Base-by-base conservation (phyloP, 2,113 vertebrate genomes). In the Quiscalus mexicanus region DNA sequence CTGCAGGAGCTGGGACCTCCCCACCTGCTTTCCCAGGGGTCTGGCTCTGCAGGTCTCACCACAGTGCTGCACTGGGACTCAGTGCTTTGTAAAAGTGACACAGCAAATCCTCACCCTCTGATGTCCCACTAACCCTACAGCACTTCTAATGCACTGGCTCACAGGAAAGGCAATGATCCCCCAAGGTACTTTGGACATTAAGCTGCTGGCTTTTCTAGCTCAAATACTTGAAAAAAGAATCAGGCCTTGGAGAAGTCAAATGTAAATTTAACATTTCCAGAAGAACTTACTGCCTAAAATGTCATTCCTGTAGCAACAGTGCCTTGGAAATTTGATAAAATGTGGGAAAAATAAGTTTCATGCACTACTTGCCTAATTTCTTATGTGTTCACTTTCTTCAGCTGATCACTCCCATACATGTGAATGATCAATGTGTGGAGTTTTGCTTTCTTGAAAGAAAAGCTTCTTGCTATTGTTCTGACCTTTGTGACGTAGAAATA, bases 1-100 rank as follows among this genome's bases (percentile, higher is more conserved):
- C 8, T 67, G 33, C 0, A 37, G 4, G 41, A 22, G 6, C 60
- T 59, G 24, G 21, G 24, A 39, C 4, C 11, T 87, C n/a, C 33
- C 30, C 2, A 0, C 0, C 0, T 12, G 15, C 24, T 52, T 50
- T 44, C 31, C 33, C 15, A 1, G 25, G 24, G 0, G 0, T 13
- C 35, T 5, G 3, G 10, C 44, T 65, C 31, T 37, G 33, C 52
- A 49, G 25, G 8, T 33, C 7, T 68, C 42, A 18, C 44, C 23
- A 27, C 22, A 39, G 1, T 1, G 6, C 10, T 45, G 33, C 64
- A 6, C 19, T 9, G 35, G 39, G 21, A 60, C 47, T 74, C 31
- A 15, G 3, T 37, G 33, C 49, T 27, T 63, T 79, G 35, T 53
- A 55, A 37, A 84, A 79, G n/a, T 17, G 30, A 37, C 42, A 41